Conservation (phyloP, 2,113 vertebrate genomes). For the Aramus guarauna region DNA sequence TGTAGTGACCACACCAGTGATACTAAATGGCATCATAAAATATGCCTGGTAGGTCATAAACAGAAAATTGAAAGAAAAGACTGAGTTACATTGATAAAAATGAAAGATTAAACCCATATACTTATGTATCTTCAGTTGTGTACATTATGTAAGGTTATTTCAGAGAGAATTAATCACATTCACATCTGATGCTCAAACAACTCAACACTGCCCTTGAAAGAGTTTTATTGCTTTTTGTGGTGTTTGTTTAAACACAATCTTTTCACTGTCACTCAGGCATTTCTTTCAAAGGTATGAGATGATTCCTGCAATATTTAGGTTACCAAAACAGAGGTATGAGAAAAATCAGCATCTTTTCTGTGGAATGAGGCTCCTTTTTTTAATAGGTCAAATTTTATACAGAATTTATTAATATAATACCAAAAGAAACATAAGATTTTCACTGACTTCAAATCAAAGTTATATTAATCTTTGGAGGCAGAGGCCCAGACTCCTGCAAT, state of each 20-base stretch:
- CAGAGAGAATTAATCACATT: background rate
- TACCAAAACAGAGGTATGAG: background rate
- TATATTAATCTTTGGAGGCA: background rate
- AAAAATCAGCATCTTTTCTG: background rate
- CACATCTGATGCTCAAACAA: background rate
- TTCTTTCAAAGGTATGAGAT: background rate
- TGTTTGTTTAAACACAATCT: background rate
- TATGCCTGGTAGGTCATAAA: background rate
- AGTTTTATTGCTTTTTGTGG: background rate
- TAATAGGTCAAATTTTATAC: background rate
- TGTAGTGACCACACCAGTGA: background rate
- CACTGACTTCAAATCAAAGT: background rate
- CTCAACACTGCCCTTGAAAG: background rate
- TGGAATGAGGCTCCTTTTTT: background rate
- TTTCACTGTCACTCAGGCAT: background rate
- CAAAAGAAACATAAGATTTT: background rate
- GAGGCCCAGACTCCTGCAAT: background rate
- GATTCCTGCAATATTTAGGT: background rate
- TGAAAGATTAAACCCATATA: background rate
- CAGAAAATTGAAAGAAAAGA: background rate
- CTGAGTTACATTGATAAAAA: background rate
- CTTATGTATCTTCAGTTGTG: accelerated
- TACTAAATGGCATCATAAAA: background rate
- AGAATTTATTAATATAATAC: background rate
- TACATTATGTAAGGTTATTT: background rate